Conservation (phyloP, 1,140 invertebrate genomes). For the Lepidurus apus region DNA sequence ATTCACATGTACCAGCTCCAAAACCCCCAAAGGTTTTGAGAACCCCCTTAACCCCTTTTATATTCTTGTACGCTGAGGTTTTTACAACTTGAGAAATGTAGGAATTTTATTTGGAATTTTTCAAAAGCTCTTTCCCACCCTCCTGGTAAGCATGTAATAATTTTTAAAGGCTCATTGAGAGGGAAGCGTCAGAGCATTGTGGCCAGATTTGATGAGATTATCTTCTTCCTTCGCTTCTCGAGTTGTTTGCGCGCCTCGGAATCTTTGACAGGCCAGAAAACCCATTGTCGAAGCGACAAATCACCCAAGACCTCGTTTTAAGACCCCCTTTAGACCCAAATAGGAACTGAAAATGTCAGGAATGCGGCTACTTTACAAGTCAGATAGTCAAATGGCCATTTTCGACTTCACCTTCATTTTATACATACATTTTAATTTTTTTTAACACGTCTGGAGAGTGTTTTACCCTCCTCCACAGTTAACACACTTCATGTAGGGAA, state of each 20-base stretch:
- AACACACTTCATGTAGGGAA: no score
- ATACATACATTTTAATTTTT: no score
- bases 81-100: background rate
- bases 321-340: constrained; percentile 8
- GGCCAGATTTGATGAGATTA: background rate
- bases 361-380: constrained; percentile 4
- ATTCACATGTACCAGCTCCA: background rate
- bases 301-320: background rate
- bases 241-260: background rate
- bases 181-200: constrained; percentile 5
- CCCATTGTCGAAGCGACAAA: constrained; percentile 1
- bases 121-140: background rate
- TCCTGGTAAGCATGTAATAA: background rate
- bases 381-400: constrained; percentile 1
- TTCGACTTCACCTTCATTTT: background rate
- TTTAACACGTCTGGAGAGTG: no score
- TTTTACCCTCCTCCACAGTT: no score
- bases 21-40: background rate
- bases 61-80: background rate
- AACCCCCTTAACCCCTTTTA: background rate
- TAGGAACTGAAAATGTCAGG: background rate
- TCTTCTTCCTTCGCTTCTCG: background rate
- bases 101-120: background rate
- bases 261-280: background rate
- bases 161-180: background rate